A percentile compares a stretch with the other conserved stretches of the same genome.
Conservation (phyloP, 2,888 invertebrate species). For the Megalurothrips usitatus region DNA sequence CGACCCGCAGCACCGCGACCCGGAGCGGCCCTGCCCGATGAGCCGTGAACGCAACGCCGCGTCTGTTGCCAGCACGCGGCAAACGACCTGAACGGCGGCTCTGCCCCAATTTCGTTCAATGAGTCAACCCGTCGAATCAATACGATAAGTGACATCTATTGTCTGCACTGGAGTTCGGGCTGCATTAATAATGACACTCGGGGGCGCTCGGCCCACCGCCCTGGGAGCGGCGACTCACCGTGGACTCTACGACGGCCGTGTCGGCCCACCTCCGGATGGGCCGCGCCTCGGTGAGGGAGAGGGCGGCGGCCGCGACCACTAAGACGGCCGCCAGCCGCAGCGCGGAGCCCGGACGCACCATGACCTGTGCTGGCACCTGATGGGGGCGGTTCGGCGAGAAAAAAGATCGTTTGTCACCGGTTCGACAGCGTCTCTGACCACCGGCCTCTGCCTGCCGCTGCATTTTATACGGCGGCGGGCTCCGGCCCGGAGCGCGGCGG, state of each 20-base stretch:
- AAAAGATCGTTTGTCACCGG: background rate
- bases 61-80: background rate
- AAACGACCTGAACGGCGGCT: background rate
- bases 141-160: background rate
- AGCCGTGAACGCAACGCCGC: too few species aligned
- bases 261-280: background rate
- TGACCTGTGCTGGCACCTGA: background rate
- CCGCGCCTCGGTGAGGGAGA: background rate
- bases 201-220: too few species aligned
- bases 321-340: background rate
- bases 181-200: too few species aligned
- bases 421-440: conserved; percentile 12
- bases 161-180: too few species aligned
- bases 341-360: background rate
- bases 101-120: background rate
- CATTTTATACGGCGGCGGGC: background rate
- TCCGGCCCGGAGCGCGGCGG: background rate
- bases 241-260: conserved; percentile 13
- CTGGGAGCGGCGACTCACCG: background rate
- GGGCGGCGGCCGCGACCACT: background rate
- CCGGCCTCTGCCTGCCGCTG: background rate
- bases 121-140: background rate
- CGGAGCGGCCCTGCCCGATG: too few species aligned
- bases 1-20: background rate
- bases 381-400: background rate